Base-by-base conservation (phyloP, 2,888 invertebrate species). In the Macrosiphum euphorbiae region DNA sequence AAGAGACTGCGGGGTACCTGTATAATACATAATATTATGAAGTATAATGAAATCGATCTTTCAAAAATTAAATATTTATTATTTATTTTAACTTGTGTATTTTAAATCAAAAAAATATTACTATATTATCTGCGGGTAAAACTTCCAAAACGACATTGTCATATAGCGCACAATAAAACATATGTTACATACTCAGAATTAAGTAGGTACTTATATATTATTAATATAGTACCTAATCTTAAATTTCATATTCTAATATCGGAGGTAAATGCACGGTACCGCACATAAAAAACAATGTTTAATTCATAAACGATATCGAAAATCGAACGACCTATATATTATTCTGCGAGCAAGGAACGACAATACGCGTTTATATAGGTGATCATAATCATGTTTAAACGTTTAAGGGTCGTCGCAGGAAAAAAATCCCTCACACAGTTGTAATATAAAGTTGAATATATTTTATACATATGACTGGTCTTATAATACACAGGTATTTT, bases 231-330 rank as follows among this genome's bases (percentile, higher is more conserved):
- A 35, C 35, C 78, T 78, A 35, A 35, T 78, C 35, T 78, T 78
- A 35, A 16, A 78, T 78, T 78, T 35, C 67, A 16, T 78, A 78
- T 78, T 78, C 35, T 78, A 35, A 78, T 78, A 26, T 20, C 28
- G 47, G 44, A 86, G 16, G 55, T 28, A 55, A 58, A 55, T 26
- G 88, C 35, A 28, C 35, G n/a, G 41, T 35, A 55, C 55, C 41
- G 52, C 26, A 28, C 26, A 88, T 88, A 44, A 88, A 55, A 88
- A 88, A 41, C 55, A 26, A 55, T 41, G 55, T 88, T 88, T 41
- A 88, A 88, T 88, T 58, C 41, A 88, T 58, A 88, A 88, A 55
- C 88, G 58, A 90, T 88, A 55, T 88, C 13, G 55, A 88, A 90
- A 58, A 55, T 88, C 13, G 55, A 88, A 88, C 16, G 89, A 44